Conservation (phyloP, 2,888 invertebrate genomes). For the Sphecodes monilicornis region DNA sequence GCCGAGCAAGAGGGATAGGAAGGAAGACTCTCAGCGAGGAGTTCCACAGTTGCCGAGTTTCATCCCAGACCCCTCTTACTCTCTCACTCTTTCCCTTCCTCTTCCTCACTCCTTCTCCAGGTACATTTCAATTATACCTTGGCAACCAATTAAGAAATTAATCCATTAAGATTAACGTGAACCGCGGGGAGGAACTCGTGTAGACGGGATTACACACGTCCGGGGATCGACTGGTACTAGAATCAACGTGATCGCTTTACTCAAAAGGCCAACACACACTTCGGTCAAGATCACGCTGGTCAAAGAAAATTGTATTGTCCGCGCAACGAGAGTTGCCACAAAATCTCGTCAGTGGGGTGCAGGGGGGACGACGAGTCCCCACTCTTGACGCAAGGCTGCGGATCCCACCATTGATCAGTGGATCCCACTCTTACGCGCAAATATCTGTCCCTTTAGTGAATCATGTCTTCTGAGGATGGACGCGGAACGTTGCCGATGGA, state of each 20-base stretch:
- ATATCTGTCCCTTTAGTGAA: not conserved
- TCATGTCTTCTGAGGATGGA: not conserved
- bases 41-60: constrained; percentile 5
- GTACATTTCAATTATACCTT: constrained; percentile 71
- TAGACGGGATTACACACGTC: constrained; percentile 11
- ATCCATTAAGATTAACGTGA: constrained; percentile 78
- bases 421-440: too few species aligned
- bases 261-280: constrained; percentile 25
- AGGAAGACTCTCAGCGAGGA: not conserved
- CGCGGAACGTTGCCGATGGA: not conserved
- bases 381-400: too few species aligned
- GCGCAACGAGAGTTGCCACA: too few species aligned
- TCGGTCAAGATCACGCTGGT: constrained; percentile 32
- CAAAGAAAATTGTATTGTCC: too few species aligned
- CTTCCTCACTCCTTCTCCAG: not conserved
- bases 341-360: too few species aligned
- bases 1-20: not conserved
- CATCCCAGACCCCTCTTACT: not conserved
- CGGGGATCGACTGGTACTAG: not conserved
- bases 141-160: constrained; percentile 81
- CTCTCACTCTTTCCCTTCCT: not conserved
- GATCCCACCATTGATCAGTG: too few species aligned
- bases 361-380: too few species aligned
- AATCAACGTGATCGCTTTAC: constrained; percentile 7
- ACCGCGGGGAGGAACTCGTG: constrained; percentile 37